Evolutionary conservation across 2,113 vertebrate genomes (phyloP).

Genomic region (Plecotus auritus): DNA sequence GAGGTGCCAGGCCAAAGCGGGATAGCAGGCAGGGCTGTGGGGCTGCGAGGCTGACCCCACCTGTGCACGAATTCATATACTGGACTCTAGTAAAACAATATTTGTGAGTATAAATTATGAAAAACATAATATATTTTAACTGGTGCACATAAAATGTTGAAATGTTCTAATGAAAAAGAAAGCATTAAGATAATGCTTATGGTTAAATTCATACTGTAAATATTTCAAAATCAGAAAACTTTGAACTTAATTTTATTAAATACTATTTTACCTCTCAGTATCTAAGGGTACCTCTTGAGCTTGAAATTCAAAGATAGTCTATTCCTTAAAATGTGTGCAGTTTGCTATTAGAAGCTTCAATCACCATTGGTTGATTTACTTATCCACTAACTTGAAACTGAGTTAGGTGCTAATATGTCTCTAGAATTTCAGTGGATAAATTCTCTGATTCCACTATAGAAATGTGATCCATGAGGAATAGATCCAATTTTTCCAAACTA

Average conservation of each 20-base stretch:
- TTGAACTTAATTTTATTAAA: slow-evolving; percentile 17
- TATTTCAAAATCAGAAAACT: background rate
- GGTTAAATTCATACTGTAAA: background rate
- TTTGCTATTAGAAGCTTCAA: background rate
- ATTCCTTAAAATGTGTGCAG: background rate
- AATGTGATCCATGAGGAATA: slow-evolving; percentile 29
- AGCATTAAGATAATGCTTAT: background rate
- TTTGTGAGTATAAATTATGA: background rate
- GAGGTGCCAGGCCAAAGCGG: too few relatives aligned
- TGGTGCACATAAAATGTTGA: background rate
- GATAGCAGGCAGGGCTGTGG: too few relatives aligned
- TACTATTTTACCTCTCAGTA: background rate
- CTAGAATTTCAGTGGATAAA: slow-evolving; percentile 16
- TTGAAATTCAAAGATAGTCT: background rate
- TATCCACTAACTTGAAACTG: background rate
- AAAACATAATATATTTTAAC: background rate
- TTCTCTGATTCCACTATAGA: background rate
- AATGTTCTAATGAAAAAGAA: background rate
- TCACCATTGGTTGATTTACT: background rate
- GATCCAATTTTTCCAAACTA: slow-evolving; percentile 57
- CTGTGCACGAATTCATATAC: too few relatives aligned
- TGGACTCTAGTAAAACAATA: background rate
- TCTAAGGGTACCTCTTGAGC: background rate
- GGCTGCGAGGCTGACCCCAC: too few relatives aligned
- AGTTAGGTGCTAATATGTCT: background rate